Base-by-base conservation (phyloP, 1,140 invertebrate species). In the Octopus bimaculoides region DNA sequence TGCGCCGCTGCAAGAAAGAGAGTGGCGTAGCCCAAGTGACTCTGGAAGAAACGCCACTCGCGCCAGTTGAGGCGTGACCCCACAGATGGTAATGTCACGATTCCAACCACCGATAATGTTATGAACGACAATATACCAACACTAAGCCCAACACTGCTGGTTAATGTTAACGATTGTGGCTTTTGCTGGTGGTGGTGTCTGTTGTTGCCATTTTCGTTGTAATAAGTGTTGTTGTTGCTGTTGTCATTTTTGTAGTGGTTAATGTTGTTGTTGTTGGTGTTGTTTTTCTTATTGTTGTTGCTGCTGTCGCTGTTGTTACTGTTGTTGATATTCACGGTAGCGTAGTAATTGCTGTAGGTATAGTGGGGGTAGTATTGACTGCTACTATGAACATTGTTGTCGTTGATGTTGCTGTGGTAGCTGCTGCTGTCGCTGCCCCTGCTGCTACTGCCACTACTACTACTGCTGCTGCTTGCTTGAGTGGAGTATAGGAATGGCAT, bases 21-120 rank as follows among this genome's bases (percentile, higher is more conserved):
- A 20, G 84, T 81, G 10, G 84, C 75, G 75, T 87, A 85, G 52
- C 88, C 87, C 10, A 89, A 77, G 26, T 84, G 82, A 8, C 87
- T 87, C 77, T 89, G 88, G 41, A 88, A 78, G 75, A 86, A 86
- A 20, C 83, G 79, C 88, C 88, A 89, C 71, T 89, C 87, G 9
- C 85, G 79, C 87, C 86, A 89, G 79, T 88, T 89, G 14, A 89
- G 74, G 10, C 80, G 78, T 26, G 85, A 84, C 0, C 82, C 83
- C 6, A 89, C 85, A 14, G 87, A 87, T 9, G 85, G 87, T 52
- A 89, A 81, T 8, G 88, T 86, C 0, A 86, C 83, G 6, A 87
- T 74, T 74, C 86, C 88, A 7, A 88, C 73, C 17, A 88, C 77
- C 17, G 83, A 82, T 75, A 89, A 75, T 53, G 87, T 61, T 26